Conservation (phyloP, 2,888 invertebrate genomes). For the Amiota mariae region DNA sequence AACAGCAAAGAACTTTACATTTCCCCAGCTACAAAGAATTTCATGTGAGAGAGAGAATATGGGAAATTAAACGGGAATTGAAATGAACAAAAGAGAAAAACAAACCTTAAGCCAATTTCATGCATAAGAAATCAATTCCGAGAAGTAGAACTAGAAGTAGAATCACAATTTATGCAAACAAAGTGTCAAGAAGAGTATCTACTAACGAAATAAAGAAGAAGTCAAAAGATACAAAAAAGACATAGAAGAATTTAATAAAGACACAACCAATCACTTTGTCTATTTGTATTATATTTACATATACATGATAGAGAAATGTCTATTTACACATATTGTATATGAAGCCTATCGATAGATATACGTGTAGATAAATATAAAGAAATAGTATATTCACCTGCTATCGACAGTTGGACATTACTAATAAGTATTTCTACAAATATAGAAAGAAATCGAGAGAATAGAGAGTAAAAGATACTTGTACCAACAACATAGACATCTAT, state of each 20-base stretch:
- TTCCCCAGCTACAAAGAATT: not conserved
- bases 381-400: not conserved
- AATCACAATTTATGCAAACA: not conserved
- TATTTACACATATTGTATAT: too few species aligned
- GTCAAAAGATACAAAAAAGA: not conserved
- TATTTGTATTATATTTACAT: too few species aligned
- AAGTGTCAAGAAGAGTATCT: not conserved
- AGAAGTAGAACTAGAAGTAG: not conserved
- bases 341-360: not conserved
- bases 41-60: not conserved
- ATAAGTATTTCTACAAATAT: too few species aligned
- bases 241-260: not conserved
- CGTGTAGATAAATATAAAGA: not conserved
- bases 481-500: not conserved
- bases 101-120: not conserved
- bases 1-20: not conserved
- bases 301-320: too few species aligned
- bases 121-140: not conserved
- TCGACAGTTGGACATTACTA: not conserved
- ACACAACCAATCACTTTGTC: too few species aligned
- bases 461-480: too few species aligned
- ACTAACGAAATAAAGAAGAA: not conserved
- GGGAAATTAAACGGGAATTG: not conserved
- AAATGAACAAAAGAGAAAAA: not conserved
- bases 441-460: too few species aligned